Conservation (phyloP, 2,113 vertebrate species). For the Pituophis catenifer region DNA sequence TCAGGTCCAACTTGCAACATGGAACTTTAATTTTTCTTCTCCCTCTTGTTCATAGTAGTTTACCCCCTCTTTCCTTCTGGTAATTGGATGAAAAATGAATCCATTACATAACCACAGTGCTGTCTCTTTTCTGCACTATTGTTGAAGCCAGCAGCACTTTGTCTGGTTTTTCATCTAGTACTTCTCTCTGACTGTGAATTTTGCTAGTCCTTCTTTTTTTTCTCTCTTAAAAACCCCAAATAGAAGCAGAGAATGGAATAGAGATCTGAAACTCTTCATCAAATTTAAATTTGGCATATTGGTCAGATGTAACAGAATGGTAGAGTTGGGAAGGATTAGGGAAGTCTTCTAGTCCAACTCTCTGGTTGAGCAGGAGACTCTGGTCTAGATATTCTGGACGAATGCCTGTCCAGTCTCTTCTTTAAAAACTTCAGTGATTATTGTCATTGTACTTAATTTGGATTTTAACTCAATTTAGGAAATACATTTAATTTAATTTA, state of each 20-base stretch:
- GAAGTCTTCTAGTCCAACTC: too few relatives aligned
- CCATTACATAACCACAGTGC: not conserved
- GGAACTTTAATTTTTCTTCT: not conserved
- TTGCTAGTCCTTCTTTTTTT: not conserved
- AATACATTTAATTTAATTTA: not conserved
- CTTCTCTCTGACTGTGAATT: not conserved
- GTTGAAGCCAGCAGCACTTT: not conserved
- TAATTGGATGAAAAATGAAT: not conserved
- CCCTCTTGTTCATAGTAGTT: too few relatives aligned
- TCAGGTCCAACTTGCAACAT: not conserved
- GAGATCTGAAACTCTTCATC: not conserved
- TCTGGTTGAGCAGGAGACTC: too few relatives aligned
- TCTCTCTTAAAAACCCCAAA: not conserved
- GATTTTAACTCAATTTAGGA: not conserved
- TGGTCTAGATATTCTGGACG: not conserved
- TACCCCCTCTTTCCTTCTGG: not conserved
- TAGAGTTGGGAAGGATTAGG: not conserved
- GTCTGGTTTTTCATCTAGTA: not conserved
- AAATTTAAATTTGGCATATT: not conserved
- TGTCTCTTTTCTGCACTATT: not conserved
- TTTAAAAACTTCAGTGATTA: not conserved
- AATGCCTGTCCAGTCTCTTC: not conserved
- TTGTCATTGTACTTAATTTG: not conserved
- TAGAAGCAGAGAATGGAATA: not conserved
- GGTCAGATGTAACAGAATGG: not conserved